Base-by-base conservation (phyloP, 2,888 invertebrate species). In the Polia nebulosa region DNA sequence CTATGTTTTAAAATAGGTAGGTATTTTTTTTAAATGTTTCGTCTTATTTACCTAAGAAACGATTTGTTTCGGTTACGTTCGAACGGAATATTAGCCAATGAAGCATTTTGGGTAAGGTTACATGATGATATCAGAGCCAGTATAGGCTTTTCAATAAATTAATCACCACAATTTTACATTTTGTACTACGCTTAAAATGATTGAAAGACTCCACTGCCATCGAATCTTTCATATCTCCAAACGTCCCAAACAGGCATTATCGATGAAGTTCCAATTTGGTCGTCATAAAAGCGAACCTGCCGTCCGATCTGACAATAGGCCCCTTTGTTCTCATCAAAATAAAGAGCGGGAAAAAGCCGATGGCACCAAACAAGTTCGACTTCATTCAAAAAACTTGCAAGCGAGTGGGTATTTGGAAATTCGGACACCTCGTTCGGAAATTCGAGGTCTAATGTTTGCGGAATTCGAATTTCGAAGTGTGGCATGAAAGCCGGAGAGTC, bases 281-380 rank as follows among this genome's bases (percentile, higher is more conserved):
- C 63, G 60, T 60, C 45, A 75, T 74, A 76, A 78, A 72, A 57
- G 59, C 47, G 49, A 60, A 34, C 58, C 57, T 57, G 39, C 47
- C 65, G 47, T 41, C 27, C 60, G 55, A 52, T 13, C 58, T 11
- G 22, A 73, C 76, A 81, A 71, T 56, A 52, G 61, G 22, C 20
- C 27, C 45, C 41, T 79, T 79, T 79, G 77, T 79, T 77, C 77
- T 52, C 64, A 32, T 61, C 22, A 45, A 67, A 81, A 81, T 66
- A 80, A 67, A 70, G 59, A 71, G 49, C 44, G 47, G 45, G 49
- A 64, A 77, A 81, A 72, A 75, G 7, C 29, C 51, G 62, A 68
- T 53, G 45, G 39, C 52, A 62, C 49, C 41, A 63, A 69, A 80
- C 58, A 61, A 73, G 61, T 73, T 65, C 45, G 60, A 53, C 36